These are phyloP conservation scores for Trimorus sp. DNA, from an alignment of 2,888 invertebrate species.

Conservation along the genomic window DNA sequence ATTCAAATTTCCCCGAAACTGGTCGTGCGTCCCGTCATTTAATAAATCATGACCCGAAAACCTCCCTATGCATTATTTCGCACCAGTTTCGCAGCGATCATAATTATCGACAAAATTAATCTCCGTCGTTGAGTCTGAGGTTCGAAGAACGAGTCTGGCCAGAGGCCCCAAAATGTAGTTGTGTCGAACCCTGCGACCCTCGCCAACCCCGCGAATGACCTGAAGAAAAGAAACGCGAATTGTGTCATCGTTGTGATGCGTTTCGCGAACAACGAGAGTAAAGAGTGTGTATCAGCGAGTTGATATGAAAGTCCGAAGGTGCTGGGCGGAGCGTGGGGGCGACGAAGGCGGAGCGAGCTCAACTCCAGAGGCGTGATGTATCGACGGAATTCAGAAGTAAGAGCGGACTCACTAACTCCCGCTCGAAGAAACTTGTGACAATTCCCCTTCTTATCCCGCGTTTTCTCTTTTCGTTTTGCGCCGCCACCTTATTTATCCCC, in stretches of 20 bases:
- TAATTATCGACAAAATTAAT: no score
- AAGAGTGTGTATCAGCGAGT: constrained; percentile 59
- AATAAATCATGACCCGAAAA: no score
- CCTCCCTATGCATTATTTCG: no score
- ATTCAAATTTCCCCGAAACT: no score
- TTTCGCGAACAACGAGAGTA: constrained; percentile 49
- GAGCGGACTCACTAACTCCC: constrained; percentile 70
- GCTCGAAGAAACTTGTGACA: constrained; percentile 70
- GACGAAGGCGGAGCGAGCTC: constrained; percentile 75
- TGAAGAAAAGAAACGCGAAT: constrained; percentile 8
- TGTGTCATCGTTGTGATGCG: constrained; percentile 37
- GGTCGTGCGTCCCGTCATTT: no score
- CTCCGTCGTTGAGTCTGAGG: no score
- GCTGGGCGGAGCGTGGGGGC: constrained; percentile 77
- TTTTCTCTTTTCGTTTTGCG: constrained; percentile 55
- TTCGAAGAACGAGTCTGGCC: no score
- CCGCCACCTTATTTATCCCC: constrained; percentile 60
- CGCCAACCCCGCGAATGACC: background rate
- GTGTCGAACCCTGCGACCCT: no score
- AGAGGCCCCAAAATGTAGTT: no score
- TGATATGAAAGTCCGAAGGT: constrained; percentile 66
- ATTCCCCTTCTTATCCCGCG: constrained; percentile 53
- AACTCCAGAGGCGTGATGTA: constrained; percentile 79
- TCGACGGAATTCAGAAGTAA: constrained; percentile 78
- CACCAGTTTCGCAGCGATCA: no score